Conservation (phyloP, 92 coral and sea anemone species). For the Pocillopora meandrina region DNA sequence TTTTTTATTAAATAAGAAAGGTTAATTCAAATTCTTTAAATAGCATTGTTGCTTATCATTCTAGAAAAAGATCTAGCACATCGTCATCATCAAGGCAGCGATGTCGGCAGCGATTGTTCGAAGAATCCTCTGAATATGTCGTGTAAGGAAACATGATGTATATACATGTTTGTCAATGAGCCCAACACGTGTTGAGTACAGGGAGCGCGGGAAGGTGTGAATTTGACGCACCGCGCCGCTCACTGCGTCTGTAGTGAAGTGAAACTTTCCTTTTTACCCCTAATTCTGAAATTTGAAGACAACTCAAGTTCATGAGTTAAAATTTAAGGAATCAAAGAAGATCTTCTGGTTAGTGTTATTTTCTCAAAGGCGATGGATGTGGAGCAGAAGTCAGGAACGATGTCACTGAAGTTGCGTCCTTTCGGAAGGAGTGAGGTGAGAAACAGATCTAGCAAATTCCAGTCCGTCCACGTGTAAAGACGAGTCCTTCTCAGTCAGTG, state of each 20-base stretch:
- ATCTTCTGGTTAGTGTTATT: neutral
- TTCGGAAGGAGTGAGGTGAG: constrained; percentile 35
- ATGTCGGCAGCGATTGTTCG: neutral
- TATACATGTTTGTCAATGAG: too few relatives aligned
- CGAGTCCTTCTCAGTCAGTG: neutral
- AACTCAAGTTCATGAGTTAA: neutral
- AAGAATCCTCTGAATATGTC: neutral
- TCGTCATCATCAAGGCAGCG: too few relatives aligned
- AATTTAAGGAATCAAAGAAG: neutral
- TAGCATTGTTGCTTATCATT: too few relatives aligned
- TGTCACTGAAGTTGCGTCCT: constrained; percentile 20
- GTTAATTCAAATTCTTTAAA: too few relatives aligned
- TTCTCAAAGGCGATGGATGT: constrained; percentile 3
- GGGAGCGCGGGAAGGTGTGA: constrained; percentile 38
- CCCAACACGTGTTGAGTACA: neutral
- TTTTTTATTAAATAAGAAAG: too few relatives aligned
- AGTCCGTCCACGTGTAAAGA: neutral
- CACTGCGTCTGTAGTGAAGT: neutral
- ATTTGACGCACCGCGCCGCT: neutral
- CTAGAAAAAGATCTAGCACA: too few relatives aligned
- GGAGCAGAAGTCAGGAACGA: constrained; percentile 20
- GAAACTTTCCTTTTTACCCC: neutral
- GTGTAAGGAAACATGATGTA: neutral
- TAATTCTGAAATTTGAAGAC: neutral
- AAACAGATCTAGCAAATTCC: neutral